A percentile compares a stretch with the other conserved stretches of the same genome.
Conservation (phyloP, 2,797 vertebrate species). For the Myripristis jacobus region DNA sequence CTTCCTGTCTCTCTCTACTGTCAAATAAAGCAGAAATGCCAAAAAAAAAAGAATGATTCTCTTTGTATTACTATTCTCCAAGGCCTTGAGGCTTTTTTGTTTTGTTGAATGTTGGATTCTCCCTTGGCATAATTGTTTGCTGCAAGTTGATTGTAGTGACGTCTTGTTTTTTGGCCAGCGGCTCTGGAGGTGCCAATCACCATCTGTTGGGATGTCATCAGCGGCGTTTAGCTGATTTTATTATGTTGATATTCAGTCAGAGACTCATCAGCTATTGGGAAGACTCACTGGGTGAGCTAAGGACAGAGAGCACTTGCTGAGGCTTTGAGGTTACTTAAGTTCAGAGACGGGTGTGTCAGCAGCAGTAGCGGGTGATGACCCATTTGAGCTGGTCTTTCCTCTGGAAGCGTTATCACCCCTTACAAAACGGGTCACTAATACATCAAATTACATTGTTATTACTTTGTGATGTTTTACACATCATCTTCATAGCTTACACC, state of each 20-base stretch:
- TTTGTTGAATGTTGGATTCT: conserved; percentile 11
- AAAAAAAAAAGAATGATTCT: conserved; percentile 20
- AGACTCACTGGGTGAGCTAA: neutral
- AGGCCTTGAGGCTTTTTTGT: conserved; percentile 4
- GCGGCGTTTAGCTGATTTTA: conserved; percentile 33
- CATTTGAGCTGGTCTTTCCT: neutral
- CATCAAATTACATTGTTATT: neutral
- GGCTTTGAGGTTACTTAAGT: neutral
- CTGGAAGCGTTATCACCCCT: neutral
- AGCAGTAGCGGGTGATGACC: neutral
- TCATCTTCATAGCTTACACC: neutral
- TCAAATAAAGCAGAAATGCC: no score
- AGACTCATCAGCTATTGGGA: conserved; percentile 24
- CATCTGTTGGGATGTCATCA: conserved; percentile 40
- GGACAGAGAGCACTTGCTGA: conserved; percentile 17
- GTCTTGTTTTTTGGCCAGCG: conserved; percentile 30
- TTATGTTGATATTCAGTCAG: conserved; percentile 38
- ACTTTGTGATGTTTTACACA: neutral
- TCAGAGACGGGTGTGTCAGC: neutral
- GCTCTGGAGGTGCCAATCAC: conserved; percentile 44
- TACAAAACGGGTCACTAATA: neutral
- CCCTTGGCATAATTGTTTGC: conserved; percentile 18
- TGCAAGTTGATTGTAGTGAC: conserved; percentile 23
- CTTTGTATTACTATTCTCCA: neutral
- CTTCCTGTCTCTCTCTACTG: no score